Percentiles rank a stretch among this genome's conserved stretches.
These are phyloP conservation scores for Aphodius granarius DNA, from an alignment of 2,888 invertebrate species.

Conservation along the genomic window DNA sequence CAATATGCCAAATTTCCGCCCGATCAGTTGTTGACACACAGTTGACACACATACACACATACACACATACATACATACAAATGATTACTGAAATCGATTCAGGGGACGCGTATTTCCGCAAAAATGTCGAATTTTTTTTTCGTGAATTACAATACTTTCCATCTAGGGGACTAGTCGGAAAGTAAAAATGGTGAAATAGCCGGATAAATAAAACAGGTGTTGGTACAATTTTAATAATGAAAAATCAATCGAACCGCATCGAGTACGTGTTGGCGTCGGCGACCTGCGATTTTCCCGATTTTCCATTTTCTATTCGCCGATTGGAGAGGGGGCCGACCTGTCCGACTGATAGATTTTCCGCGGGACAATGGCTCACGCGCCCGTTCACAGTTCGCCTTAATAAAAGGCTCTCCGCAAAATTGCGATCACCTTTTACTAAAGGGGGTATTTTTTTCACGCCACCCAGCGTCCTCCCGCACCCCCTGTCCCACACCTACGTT, in stretches of 20 bases:
- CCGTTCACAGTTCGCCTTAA: background rate
- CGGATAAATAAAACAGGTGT: slow-evolving; percentile 4
- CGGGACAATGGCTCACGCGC: slow-evolving; percentile 6
- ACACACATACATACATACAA: too few relatives aligned
- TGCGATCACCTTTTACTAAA: slow-evolving; percentile 5
- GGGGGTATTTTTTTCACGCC: background rate
- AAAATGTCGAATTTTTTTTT: too few relatives aligned
- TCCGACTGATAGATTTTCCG: slow-evolving; percentile 7
- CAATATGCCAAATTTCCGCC: too few relatives aligned
- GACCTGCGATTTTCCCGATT: background rate
- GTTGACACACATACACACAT: too few relatives aligned
- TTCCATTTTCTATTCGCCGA: slow-evolving; percentile 10
- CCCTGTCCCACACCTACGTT: background rate
- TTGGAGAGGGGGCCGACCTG: background rate
- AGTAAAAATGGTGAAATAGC: background rate
- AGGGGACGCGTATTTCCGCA: too few relatives aligned
- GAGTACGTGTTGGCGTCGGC: background rate
- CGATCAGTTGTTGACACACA: too few relatives aligned
- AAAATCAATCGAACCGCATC: slow-evolving; percentile 7
- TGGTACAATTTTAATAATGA: slow-evolving; percentile 6
- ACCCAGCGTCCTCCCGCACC: background rate
- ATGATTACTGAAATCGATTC: too few relatives aligned
- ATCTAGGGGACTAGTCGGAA: too few relatives aligned
- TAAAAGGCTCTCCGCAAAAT: slow-evolving; percentile 12
- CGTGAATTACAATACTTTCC: background rate